Evolutionary conservation across 2,888 invertebrate species (phyloP).

Genomic region (Archips xylosteana): DNA sequence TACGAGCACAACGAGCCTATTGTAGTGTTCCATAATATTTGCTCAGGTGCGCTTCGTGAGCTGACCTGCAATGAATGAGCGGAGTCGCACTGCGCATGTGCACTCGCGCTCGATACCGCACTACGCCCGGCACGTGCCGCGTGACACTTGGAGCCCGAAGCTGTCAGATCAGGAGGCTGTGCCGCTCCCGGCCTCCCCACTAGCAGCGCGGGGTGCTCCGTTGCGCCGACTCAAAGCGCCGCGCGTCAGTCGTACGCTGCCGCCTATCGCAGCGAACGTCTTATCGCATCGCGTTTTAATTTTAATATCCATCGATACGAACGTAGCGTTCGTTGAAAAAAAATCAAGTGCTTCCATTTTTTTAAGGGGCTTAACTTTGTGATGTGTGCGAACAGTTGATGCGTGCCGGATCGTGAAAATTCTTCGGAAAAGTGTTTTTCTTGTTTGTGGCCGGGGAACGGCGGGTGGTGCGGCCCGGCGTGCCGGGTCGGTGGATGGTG

Average conservation of each 20-base stretch:
- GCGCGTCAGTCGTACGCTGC: constrained; percentile 73
- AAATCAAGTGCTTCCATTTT: constrained; percentile 52
- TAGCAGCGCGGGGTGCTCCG: constrained; percentile 53
- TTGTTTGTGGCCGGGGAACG: constrained; percentile 65
- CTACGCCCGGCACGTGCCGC: constrained; percentile 77
- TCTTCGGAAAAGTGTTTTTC: constrained; percentile 77
- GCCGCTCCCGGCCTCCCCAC: constrained; percentile 49
- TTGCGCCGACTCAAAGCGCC: constrained; percentile 52
- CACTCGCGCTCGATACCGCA: constrained; percentile 80
- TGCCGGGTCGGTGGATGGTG: constrained; percentile 79
- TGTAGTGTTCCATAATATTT: constrained; percentile 77
- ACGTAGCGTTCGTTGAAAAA: constrained; percentile 25
- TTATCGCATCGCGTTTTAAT: constrained; percentile 56
- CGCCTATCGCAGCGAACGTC: constrained; percentile 67
- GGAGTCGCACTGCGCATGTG: constrained; percentile 73
- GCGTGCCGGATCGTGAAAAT: constrained; percentile 57
- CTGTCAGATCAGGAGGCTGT: constrained; percentile 73
- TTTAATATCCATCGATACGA: constrained; percentile 55
- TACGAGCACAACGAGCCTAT: constrained; percentile 69
- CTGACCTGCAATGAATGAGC: constrained; percentile 75
- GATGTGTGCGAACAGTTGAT: constrained; percentile 57
- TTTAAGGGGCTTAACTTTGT: constrained; percentile 6
- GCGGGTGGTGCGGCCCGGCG: constrained; percentile 63
- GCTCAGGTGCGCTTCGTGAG: constrained; percentile 76
- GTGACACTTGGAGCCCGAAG: constrained; percentile 50